phyloP scores from a whole-genome alignment of 2,797 vertebrate genomes.

The Triplophysa yarkandensis region DNA sequence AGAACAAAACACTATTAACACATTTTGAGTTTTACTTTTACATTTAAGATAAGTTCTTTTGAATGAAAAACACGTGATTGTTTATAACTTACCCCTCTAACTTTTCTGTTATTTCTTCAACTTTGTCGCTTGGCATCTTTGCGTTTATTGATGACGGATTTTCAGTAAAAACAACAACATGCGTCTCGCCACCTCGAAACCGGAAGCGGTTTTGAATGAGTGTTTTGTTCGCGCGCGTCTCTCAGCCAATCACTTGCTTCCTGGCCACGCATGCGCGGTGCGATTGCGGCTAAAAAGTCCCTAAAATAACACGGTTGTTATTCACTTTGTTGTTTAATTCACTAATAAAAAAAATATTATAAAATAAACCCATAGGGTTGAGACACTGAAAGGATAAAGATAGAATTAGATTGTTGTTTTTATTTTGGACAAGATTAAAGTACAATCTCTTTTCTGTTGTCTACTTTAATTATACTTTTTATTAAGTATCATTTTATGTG shows the following conservation, averaged over 20 bases:
- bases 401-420: no score
- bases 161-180: background rate
- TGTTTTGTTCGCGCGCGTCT: constrained; percentile 35
- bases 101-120: constrained; percentile 29
- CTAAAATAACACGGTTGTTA: no score
- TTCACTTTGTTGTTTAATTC: no score
- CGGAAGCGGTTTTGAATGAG: constrained; percentile 16
- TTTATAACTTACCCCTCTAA: constrained; percentile 26
- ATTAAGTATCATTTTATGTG: no score
- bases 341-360: no score
- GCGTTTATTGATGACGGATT: background rate
- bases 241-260: background rate
- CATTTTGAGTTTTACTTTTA: no score
- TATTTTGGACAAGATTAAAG: no score
- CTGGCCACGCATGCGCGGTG: constrained; percentile 1
- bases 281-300: background rate
- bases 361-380: no score
- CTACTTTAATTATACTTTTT: no score
- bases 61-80: background rate
- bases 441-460: no score
- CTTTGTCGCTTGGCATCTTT: constrained; percentile 8
- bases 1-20: background rate
- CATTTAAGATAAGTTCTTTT: no score
- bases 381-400: no score
- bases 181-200: background rate